These are phyloP conservation scores for Melozone crissalis DNA, from an alignment of 2,113 vertebrate genomes.

Conservation along the genomic window DNA sequence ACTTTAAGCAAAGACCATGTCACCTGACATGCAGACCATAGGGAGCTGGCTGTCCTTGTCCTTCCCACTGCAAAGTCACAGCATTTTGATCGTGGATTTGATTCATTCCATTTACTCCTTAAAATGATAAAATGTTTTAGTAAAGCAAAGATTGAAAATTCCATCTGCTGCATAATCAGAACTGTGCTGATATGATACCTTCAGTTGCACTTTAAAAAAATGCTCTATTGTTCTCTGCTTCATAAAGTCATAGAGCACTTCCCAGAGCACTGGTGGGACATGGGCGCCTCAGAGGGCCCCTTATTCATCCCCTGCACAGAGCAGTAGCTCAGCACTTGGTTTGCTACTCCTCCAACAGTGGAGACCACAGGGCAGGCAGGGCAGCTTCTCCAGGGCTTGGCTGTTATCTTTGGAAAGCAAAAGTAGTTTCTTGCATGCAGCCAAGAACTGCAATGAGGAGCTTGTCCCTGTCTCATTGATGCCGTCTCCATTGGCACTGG, in stretches of 20 bases:
- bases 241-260: not conserved
- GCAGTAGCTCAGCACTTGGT: not conserved
- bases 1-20: not conserved
- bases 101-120: not conserved
- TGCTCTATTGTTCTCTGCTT: not conserved
- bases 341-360: not conserved
- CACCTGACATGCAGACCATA: fast-evolving
- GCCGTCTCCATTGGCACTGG: no score
- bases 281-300: no score
- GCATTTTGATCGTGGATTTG: not conserved
- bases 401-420: not conserved
- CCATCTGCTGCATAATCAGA: not conserved
- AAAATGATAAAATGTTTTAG: not conserved
- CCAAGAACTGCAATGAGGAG: not conserved
- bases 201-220: not conserved
- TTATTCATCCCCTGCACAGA: not conserved
- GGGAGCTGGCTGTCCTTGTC: not conserved
- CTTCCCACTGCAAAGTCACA: conserved; percentile 17
- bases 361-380: not conserved
- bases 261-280: not conserved
- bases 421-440: not conserved
- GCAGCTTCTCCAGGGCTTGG: not conserved
- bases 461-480: not conserved
- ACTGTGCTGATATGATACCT: not conserved
- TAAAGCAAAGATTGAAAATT: not conserved